Base-by-base conservation (phyloP, 2,113 vertebrate species). In the Macquaria ambigua region DNA sequence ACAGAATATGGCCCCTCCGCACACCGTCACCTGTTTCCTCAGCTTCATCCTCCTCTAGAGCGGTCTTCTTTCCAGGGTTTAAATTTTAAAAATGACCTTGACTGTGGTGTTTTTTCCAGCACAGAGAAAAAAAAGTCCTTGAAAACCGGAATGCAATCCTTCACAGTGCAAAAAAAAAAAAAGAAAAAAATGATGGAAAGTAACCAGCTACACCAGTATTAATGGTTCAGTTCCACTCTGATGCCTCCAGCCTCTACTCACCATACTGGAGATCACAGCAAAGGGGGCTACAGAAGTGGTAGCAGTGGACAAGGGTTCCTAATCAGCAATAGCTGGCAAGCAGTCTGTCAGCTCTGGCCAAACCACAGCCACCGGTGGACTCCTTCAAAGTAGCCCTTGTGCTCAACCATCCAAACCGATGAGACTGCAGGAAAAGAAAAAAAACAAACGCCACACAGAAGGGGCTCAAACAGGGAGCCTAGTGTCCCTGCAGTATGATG, bases 11-110 rank as follows among this genome's bases (percentile, higher is more conserved):
- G 97, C 98, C 70, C 97, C 98, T 39, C 98, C 98, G 6, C 98
- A 99, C 76, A 99, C 97, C 0, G 98, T 99, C 95, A 99, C 97
- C 95, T 99, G 98, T 95, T 99, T 99, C 93, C 98, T 99, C 93
- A 99, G 96, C 96, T 99, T 99, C 98, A 99, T 99, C 62, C 88
- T 95, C 85, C 64, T 79, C 78, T 72, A 64, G 53, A 59, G 55
- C 43, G 1, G 39, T 55, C 43, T 74, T 84, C 79, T 43, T 73
- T 87, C 43, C 52, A 14, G 69, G 52, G 58, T 25, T 34, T 62
- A 18, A 55, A 67, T 66, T 43, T 39, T 1, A 2, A 43, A 82
- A 71, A 85, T 66, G 37, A 73, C 80, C 86, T 81, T 84, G 73
- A 74, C 48, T 74, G 46, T 12, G 23, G 55, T 48, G 7, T n/a